These are phyloP conservation scores for Copidosoma aretas DNA, from an alignment of 2,888 invertebrate genomes.

Conservation along the genomic window DNA sequence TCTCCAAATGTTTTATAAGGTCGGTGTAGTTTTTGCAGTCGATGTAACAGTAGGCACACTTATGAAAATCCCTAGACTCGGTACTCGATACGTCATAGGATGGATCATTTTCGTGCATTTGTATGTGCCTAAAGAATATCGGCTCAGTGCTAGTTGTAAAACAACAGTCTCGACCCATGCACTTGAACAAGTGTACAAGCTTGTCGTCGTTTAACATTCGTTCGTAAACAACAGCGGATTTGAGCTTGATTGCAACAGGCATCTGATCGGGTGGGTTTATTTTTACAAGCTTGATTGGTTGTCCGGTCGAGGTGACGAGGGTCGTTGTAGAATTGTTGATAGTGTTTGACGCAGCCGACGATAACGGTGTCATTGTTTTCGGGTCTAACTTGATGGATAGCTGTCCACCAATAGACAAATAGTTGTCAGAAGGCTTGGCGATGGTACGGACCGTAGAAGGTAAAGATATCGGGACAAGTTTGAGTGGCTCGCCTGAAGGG, in stretches of 20 bases:
- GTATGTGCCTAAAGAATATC: slow-evolving; percentile 62
- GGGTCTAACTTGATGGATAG: slow-evolving; percentile 38
- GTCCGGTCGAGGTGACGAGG: slow-evolving; percentile 28
- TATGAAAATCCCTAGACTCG: slow-evolving; percentile 62
- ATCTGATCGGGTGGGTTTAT: slow-evolving; percentile 36
- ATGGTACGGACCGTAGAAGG: slow-evolving; percentile 21
- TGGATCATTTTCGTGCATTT: slow-evolving; percentile 50
- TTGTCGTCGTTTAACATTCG: slow-evolving; percentile 59
- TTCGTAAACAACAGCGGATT: slow-evolving; percentile 51
- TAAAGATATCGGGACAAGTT: slow-evolving; percentile 54
- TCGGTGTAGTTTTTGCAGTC: slow-evolving; percentile 61
- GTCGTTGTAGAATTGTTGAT: slow-evolving; percentile 12
- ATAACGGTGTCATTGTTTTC: slow-evolving; percentile 36
- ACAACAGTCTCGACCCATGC: slow-evolving; percentile 65
- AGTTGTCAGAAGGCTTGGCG: slow-evolving; percentile 21
- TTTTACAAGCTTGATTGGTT: slow-evolving; percentile 43
- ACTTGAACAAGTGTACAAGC: slow-evolving; percentile 65
- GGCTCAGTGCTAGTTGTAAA: slow-evolving; percentile 61
- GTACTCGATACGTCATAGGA: slow-evolving; percentile 47
- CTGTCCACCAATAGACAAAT: slow-evolving; percentile 26
- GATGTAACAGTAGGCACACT: slow-evolving; percentile 69
- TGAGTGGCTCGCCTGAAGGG: slow-evolving; percentile 45
- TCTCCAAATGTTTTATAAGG: slow-evolving; percentile 69
- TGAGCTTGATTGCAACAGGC: slow-evolving; percentile 46
- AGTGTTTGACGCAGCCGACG: slow-evolving; percentile 5